These are phyloP conservation scores for Lasius fuliginosus DNA, from an alignment of 2,888 invertebrate species.

Conservation along the genomic window DNA sequence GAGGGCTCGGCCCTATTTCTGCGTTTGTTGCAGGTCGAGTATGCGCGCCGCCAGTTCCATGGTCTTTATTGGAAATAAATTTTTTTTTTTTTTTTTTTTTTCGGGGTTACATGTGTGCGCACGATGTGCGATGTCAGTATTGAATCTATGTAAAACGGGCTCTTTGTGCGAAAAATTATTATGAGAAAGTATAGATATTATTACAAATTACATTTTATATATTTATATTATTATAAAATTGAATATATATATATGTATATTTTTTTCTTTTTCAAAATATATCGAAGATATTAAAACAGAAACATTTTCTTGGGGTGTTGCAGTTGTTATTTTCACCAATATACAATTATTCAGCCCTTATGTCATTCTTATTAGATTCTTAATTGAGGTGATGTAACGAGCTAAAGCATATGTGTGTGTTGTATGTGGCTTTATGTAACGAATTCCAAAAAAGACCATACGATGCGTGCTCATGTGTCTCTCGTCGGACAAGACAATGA, in stretches of 20 bases:
- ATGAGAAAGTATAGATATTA: neutral
- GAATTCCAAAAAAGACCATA: neutral
- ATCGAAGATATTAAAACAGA: too few relatives aligned
- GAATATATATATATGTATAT: too few relatives aligned
- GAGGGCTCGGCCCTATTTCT: constrained; percentile 31
- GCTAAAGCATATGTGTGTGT: neutral
- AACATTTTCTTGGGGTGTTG: too few relatives aligned
- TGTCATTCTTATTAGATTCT: too few relatives aligned
- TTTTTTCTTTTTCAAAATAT: too few relatives aligned
- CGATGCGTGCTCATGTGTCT: neutral
- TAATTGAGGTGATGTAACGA: too few relatives aligned
- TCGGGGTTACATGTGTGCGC: neutral
- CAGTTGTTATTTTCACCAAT: too few relatives aligned
- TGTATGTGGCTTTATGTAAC: neutral
- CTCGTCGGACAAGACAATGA: constrained; percentile 8
- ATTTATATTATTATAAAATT: too few relatives aligned
- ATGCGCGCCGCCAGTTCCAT: neutral
- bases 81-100: constrained; percentile 42
- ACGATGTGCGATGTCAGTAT: neutral
- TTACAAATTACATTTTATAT: neutral
- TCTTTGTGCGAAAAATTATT: neutral
- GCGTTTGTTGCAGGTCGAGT: constrained; percentile 22
- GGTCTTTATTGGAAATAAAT: constrained; percentile 52
- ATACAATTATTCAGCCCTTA: too few relatives aligned
- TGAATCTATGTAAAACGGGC: neutral